Evolutionary conservation across 2,797 vertebrate genomes (phyloP), one percentile per base, ranked within the genome.

Genomic region (Chromis chromis): DNA sequence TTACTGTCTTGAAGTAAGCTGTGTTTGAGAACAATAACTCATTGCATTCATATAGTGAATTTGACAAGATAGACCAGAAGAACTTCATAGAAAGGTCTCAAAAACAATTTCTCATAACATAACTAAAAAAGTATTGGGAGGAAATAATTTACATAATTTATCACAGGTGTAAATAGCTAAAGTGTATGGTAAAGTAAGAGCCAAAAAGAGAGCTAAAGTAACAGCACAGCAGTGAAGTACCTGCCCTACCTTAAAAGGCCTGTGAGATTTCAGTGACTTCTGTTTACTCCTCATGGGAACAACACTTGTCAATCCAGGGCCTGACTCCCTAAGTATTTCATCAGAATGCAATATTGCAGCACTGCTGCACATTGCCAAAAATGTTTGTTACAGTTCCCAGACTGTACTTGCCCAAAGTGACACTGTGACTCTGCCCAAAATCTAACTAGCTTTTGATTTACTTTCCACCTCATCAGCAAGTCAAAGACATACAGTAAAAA

Each of bases 311-410:
- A 81, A 59, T 53, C 12, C 33, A 54, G n/a, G 49, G 52, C 28
- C 24, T 61, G 44, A 28, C 31, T 61, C 46, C 25, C 21, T 2
- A 14, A 46, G 7, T 57, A 19, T 60, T 75, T 74, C 72, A 49
- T 57, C 49, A 59, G 54, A 82, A 72, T 57, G 28, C 40, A 74
- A 57, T 40, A 31, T 82, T 65, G 64, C 53, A 72, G 63, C 49
- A 72, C 33, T 16, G 53, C 39, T 50, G 69, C 74, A 63, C 42
- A 31, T 1, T 68, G 69, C 63, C 74, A 65, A 76, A 81, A 76
- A 62, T 61, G 54, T 55, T 53, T 54, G 31, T 25, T 66, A 59
- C 14, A 19, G 44, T 61, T 52, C 42, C 49, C 70, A 61, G 40
- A 74, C 16, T 62, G 55, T 62, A 70, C 31, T 62, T 62, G 33